These are phyloP conservation scores for Oncorhynchus nerka DNA, from an alignment of 2,113 vertebrate species.

Conservation along the genomic window DNA sequence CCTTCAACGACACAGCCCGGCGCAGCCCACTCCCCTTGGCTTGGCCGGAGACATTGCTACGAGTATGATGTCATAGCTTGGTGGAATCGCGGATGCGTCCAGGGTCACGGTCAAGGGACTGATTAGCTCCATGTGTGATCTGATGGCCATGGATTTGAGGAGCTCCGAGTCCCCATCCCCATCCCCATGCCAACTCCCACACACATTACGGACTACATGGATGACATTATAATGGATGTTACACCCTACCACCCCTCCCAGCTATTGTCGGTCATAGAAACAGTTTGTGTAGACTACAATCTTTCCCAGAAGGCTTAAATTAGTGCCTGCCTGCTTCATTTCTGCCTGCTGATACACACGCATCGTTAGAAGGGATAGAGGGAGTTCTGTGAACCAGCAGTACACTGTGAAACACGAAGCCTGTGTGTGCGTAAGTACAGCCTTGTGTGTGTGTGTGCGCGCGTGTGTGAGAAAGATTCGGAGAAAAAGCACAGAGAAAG, in stretches of 20 bases:
- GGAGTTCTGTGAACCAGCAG: not conserved
- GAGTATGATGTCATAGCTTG: constrained; percentile 57
- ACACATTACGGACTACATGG: not conserved
- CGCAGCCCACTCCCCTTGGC: constrained; percentile 34
- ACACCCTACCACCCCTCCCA: not conserved
- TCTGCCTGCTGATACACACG: not conserved
- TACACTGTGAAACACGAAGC: not conserved
- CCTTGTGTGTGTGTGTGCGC: too few species aligned
- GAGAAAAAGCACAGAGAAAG: too few species aligned
- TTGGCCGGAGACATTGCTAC: constrained; percentile 50
- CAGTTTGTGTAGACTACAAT: not conserved
- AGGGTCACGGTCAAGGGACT: constrained; percentile 9
- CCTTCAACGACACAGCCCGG: constrained; percentile 35
- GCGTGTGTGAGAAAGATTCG: too few species aligned
- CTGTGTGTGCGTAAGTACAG: not conserved
- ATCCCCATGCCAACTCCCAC: not conserved
- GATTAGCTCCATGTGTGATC: constrained; percentile 55
- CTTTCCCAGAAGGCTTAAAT: not conserved
- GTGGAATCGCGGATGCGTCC: constrained; percentile 1
- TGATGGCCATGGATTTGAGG: constrained; percentile 4
- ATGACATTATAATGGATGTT: not conserved
- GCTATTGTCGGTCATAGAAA: not conserved
- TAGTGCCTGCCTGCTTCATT: not conserved
- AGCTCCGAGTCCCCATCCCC: constrained; percentile 14
- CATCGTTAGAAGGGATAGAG: not conserved